A percentile compares a stretch with the other conserved stretches of the same genome.
phyloP scores from a whole-genome alignment of 2,797 vertebrate genomes.

The Balearica regulorum region DNA sequence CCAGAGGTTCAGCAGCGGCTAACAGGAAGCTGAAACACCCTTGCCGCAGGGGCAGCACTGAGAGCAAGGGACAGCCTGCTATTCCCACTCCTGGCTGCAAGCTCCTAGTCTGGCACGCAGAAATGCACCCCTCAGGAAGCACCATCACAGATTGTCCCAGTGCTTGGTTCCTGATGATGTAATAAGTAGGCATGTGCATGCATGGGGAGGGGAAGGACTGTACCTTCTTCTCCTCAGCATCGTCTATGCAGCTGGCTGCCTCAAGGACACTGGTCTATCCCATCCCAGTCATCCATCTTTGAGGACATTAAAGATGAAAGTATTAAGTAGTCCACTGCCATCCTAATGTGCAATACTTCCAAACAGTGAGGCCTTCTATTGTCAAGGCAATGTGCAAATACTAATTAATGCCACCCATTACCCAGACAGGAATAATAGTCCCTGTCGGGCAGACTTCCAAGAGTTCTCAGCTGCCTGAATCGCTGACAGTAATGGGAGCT shows the following conservation, averaged over 20 bases:
- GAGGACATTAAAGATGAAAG: neutral
- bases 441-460: neutral
- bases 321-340: neutral
- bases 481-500: neutral
- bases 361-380: neutral
- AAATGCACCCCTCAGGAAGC: neutral
- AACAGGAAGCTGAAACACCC: neutral
- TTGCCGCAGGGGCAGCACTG: neutral
- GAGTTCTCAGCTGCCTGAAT: neutral
- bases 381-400: neutral
- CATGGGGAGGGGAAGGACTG: fast-evolving
- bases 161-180: neutral
- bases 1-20: neutral
- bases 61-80: neutral
- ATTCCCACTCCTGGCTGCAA: neutral
- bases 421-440: neutral
- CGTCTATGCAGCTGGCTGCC: neutral
- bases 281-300: neutral
- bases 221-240: neutral
- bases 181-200: neutral
- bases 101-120: neutral
- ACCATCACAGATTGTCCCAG: neutral
- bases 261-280: neutral
- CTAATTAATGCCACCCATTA: neutral
- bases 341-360: neutral